These are phyloP conservation scores for Poeciliopsis infans DNA, from an alignment of 2,797 vertebrate species.

Conservation along the genomic window DNA sequence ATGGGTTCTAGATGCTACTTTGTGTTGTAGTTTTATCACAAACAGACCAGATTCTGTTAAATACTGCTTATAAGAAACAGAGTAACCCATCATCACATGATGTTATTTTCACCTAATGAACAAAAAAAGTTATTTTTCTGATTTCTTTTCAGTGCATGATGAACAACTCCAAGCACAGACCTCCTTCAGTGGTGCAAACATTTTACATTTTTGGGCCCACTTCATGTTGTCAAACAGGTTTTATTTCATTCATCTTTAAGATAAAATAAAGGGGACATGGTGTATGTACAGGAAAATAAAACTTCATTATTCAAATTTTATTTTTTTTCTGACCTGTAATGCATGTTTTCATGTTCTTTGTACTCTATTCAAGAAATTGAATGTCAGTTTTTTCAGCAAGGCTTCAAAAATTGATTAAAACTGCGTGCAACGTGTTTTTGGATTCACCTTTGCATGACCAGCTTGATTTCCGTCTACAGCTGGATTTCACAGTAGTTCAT, in stretches of 20 bases:
- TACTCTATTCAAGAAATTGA: conserved; percentile 49
- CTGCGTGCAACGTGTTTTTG: conserved; percentile 12
- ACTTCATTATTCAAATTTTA: conserved; percentile 29
- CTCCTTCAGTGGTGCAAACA: neutral
- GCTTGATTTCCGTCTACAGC: conserved; percentile 23
- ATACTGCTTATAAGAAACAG: neutral
- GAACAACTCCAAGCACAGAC: neutral
- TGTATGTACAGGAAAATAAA: conserved; percentile 8
- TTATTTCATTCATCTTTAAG: neutral
- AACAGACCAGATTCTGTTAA: neutral
- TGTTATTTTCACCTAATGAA: neutral
- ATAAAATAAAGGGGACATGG: neutral
- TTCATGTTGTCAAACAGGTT: neutral
- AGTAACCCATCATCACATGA: neutral
- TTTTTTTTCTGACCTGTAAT: conserved; percentile 50
- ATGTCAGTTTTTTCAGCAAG: conserved; percentile 41
- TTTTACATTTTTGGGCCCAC: neutral
- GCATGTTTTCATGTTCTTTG: neutral
- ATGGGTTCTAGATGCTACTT: neutral
- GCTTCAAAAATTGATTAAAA: conserved; percentile 30
- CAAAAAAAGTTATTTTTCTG: neutral
- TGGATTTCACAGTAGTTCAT: conserved; percentile 18
- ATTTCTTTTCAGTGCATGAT: neutral
- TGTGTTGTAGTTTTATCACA: neutral
- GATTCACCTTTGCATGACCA: conserved; percentile 46